Conservation (phyloP, 1,140 invertebrate species). For the Musca domestica region DNA sequence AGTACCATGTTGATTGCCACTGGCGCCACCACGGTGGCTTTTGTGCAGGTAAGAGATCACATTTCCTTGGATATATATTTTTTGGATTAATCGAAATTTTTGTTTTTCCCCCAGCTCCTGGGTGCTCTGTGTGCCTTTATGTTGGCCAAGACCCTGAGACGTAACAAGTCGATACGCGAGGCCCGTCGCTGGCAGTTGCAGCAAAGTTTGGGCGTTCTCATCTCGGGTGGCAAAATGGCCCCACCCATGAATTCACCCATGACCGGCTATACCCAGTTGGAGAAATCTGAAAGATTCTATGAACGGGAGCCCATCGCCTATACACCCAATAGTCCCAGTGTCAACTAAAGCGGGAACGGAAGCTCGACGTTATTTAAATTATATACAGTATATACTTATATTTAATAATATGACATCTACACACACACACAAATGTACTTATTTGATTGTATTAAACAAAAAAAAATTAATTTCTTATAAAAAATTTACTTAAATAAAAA, state of each 20-base stretch:
- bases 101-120: slow-evolving; percentile 64
- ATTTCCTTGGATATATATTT: not conserved
- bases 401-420: too few species aligned
- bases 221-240: slow-evolving; percentile 47
- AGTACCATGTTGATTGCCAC: slow-evolving; percentile 75
- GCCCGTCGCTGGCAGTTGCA: slow-evolving; percentile 67
- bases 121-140: slow-evolving; percentile 84
- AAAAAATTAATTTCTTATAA: not conserved
- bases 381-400: too few species aligned
- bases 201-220: slow-evolving; percentile 56
- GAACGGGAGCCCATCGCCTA: slow-evolving; percentile 43
- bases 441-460: too few species aligned
- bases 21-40: slow-evolving; percentile 75
- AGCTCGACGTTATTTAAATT: too few species aligned
- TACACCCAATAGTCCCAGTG: slow-evolving; percentile 49
- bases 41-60: slow-evolving; percentile 66
- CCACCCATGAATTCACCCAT: slow-evolving; percentile 42
- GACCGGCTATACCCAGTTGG: slow-evolving; percentile 49
- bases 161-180: slow-evolving; percentile 71
- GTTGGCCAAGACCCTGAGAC: slow-evolving; percentile 76
- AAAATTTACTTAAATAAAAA: slow-evolving; percentile 7
- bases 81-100: not conserved
- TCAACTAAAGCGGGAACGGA: slow-evolving; percentile 38
- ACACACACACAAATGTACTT: not conserved
- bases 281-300: slow-evolving; percentile 35